A percentile compares a stretch with the other conserved stretches of the same genome.
Conservation (phyloP, 2,888 invertebrate species). For the Polyommatus iphigenia region DNA sequence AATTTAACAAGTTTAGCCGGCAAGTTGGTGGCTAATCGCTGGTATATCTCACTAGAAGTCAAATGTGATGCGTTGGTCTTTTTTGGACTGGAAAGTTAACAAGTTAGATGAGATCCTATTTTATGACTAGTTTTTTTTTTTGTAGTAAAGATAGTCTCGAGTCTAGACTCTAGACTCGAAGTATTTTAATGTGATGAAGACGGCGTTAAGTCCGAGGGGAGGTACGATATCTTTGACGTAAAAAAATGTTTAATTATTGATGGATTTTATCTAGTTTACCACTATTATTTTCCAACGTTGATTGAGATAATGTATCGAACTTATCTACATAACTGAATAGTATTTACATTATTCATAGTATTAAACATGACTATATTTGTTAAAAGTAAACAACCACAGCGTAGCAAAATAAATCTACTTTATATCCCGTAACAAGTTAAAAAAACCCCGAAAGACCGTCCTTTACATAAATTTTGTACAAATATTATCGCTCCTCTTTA, state of each 20-base stretch:
- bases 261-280: not conserved
- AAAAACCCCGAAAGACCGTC: not conserved
- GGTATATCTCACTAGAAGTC: conserved; percentile 11
- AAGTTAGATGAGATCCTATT: not conserved
- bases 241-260: not conserved
- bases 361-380: not conserved
- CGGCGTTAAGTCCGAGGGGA: not conserved
- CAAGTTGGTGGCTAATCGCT: conserved; percentile 15
- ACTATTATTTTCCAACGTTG: too few species aligned
- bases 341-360: too few species aligned
- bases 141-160: not conserved
- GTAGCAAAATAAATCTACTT: not conserved
- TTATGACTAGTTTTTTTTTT: not conserved
- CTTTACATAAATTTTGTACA: not conserved
- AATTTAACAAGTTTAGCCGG: conserved; percentile 15
- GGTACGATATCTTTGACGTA: not conserved
- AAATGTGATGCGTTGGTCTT: not conserved
- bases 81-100: not conserved
- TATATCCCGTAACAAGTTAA: not conserved
- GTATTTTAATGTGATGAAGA: not conserved
- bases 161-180: not conserved
- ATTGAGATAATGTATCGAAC: too few species aligned
- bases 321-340: too few species aligned
- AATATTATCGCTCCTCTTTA: not conserved
- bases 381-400: not conserved